Conservation (phyloP, 1,140 invertebrate species). For the Lepidotrigona ventralis region DNA sequence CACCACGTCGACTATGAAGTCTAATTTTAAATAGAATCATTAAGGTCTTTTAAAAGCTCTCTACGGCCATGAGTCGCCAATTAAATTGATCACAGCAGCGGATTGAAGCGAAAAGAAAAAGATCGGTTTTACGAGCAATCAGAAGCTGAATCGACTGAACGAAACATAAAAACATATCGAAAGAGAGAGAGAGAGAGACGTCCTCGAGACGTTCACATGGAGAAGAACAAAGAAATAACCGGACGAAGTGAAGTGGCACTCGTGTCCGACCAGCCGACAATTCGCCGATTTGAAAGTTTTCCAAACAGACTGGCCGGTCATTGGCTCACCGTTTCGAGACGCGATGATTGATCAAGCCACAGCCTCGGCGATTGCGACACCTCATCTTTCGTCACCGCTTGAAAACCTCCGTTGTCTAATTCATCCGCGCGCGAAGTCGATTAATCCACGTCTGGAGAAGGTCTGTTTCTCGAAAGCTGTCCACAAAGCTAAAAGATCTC, state of each 20-base stretch:
- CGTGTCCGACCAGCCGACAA: conserved; percentile 37
- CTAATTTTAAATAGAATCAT: not conserved
- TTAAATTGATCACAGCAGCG: conserved; percentile 14
- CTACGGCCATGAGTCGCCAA: not conserved
- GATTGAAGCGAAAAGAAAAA: not conserved
- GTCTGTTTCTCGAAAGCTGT: not conserved
- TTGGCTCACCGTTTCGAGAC: conserved; percentile 50
- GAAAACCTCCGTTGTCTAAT: conserved; percentile 22
- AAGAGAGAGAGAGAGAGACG: not conserved
- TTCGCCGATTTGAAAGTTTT: conserved; percentile 58
- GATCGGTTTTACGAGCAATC: conserved; percentile 22
- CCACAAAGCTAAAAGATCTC: not conserved
- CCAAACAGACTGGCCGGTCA: conserved; percentile 32
- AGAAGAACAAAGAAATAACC: conserved; percentile 46
- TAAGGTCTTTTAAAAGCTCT: not conserved
- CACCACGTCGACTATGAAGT: too few species aligned
- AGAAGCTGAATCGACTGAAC: not conserved
- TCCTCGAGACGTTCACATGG: conserved; percentile 16
- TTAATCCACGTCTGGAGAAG: not conserved
- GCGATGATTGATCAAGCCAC: conserved; percentile 58
- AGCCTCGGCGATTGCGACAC: conserved; percentile 54
- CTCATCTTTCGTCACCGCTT: conserved; percentile 52
- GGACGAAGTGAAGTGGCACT: conserved; percentile 59
- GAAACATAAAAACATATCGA: conserved; percentile 33
- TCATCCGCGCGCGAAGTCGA: not conserved